A percentile compares a stretch with the other conserved stretches of the same genome.
phyloP scores from a whole-genome alignment of 1,140 invertebrate species.

The Apis florea region DNA sequence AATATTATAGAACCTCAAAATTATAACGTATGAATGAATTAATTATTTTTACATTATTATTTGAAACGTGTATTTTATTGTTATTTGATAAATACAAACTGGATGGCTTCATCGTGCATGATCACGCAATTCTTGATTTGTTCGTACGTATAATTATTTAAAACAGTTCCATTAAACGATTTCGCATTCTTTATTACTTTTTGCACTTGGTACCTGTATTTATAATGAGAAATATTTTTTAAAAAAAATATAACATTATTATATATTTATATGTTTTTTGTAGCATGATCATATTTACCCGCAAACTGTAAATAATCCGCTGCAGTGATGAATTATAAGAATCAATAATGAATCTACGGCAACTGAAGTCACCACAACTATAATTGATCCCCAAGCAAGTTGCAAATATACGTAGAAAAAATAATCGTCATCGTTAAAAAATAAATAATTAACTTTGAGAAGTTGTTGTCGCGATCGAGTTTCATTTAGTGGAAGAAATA shows the following conservation, averaged over 20 bases:
- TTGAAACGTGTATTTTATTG: background rate
- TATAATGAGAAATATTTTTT: background rate
- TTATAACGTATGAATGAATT: background rate
- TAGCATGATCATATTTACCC: background rate
- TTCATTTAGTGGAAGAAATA: constrained; percentile 5
- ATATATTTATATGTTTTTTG: background rate
- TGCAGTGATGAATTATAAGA: background rate
- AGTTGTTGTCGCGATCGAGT: background rate
- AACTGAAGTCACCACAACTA: background rate
- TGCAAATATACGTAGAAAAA: constrained; percentile 15
- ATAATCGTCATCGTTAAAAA: constrained; percentile 3
- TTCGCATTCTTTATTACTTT: too few species aligned
- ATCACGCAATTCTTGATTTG: background rate
- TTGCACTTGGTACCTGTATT: background rate
- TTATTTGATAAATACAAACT: constrained; percentile 3
- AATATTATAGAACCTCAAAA: background rate
- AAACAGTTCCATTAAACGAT: too few species aligned
- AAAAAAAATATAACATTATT: background rate
- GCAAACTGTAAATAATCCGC: background rate
- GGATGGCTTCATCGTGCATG: constrained; percentile 5
- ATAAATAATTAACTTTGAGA: background rate
- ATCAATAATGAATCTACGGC: constrained; percentile 6
- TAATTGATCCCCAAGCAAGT: background rate
- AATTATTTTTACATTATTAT: background rate
- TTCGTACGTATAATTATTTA: background rate